Conservation (phyloP, 2,888 invertebrate species). For the Theretra japonica region DNA sequence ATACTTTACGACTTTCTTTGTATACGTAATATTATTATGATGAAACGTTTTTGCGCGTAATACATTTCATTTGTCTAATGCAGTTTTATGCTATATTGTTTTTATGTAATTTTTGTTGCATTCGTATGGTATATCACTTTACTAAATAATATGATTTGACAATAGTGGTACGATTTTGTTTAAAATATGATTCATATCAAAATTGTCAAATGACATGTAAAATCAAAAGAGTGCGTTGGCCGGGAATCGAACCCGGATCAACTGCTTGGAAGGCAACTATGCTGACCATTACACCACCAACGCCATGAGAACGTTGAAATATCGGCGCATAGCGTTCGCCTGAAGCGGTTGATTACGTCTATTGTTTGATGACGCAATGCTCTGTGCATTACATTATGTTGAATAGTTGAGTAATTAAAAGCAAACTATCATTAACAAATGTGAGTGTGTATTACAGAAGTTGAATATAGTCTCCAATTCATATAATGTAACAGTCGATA, state of each 20-base stretch:
- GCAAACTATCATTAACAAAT: background rate
- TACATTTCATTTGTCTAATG: too few species aligned
- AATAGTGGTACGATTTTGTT: too few species aligned
- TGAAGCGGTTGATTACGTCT: background rate
- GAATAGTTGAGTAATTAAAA: background rate
- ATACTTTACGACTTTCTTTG: background rate
- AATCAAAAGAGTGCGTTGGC: constrained; percentile 77
- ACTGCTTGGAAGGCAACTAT: constrained; percentile 86
- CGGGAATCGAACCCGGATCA: constrained; percentile 86
- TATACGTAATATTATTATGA: too few species aligned
- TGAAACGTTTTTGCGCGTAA: too few species aligned
- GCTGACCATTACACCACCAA: constrained; percentile 86
- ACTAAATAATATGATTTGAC: too few species aligned
- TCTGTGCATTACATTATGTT: background rate
- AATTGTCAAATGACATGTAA: background rate
- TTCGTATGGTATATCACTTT: too few species aligned
- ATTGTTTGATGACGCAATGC: background rate
- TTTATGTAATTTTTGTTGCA: too few species aligned
- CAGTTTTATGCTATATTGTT: too few species aligned
- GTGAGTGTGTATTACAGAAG: background rate
- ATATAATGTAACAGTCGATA: background rate
- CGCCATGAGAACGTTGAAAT: constrained; percentile 52
- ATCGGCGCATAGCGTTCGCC: background rate
- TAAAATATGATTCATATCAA: background rate
- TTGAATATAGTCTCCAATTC: background rate